Evolutionary conservation across 2,113 vertebrate genomes (phyloP).

Genomic region (Odontophorus gujanensis): DNA sequence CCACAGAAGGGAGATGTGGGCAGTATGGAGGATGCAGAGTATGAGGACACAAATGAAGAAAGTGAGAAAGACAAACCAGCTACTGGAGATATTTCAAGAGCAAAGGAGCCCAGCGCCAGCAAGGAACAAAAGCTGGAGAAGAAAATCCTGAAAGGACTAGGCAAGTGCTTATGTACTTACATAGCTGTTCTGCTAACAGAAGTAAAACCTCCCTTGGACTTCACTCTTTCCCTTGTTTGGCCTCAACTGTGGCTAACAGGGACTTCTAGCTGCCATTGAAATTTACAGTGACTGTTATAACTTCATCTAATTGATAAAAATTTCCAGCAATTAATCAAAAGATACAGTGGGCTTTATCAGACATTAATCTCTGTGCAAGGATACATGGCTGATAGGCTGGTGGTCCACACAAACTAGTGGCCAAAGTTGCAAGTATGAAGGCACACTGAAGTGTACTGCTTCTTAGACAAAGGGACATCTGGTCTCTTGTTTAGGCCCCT

Average conservation of each 20-base stretch:
- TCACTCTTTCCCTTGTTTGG: neutral
- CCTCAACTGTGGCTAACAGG: neutral
- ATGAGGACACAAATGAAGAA: conserved; percentile 75
- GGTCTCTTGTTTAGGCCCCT: neutral
- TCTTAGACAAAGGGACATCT: neutral
- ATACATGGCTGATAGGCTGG: neutral
- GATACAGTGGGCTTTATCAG: neutral
- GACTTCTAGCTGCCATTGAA: neutral
- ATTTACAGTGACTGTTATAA: neutral
- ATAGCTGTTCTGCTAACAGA: neutral
- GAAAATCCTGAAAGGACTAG: conserved; percentile 92
- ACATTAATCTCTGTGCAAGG: neutral
- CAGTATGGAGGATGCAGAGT: conserved; percentile 69
- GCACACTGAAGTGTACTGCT: neutral
- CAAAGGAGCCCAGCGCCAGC: conserved; percentile 76
- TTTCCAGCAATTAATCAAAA: neutral
- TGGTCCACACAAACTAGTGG: neutral
- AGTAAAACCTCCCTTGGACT: neutral
- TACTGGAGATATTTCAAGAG: conserved; percentile 63
- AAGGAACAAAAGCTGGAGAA: conserved; percentile 94
- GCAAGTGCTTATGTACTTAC: conserved; percentile 64
- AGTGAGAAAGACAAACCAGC: conserved; percentile 67
- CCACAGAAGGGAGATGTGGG: conserved; percentile 70
- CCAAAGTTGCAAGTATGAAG: neutral
- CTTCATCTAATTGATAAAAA: neutral